Conservation (phyloP, 2,113 vertebrate species). For the Chascanopsetta lugubris region DNA sequence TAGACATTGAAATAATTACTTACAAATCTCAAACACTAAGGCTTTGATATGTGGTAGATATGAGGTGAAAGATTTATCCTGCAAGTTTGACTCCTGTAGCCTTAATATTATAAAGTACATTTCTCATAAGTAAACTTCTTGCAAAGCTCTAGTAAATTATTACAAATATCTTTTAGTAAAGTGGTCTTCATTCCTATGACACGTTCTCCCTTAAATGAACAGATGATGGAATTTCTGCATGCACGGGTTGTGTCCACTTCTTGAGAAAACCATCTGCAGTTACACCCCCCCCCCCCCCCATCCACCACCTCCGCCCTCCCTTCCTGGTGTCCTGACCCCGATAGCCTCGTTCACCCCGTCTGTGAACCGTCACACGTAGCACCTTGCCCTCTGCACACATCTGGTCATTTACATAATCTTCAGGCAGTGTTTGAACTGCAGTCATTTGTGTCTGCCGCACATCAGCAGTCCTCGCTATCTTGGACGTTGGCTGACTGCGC, state of each 20-base stretch:
- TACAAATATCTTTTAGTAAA: not conserved
- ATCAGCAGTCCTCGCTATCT: constrained; percentile 29
- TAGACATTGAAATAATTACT: too few species aligned
- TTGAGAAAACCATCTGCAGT: not conserved
- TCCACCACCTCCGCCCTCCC: too few species aligned
- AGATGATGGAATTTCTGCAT: not conserved
- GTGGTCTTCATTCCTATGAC: not conserved
- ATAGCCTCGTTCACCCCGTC: constrained; percentile 11
- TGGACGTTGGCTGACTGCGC: not conserved
- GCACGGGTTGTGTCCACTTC: not conserved
- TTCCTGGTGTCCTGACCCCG: not conserved
- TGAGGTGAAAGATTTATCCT: not conserved
- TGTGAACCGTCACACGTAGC: not conserved
- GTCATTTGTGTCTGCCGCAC: not conserved
- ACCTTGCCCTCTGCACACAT: constrained; percentile 18
- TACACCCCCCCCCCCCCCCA: not conserved
- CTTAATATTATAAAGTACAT: too few species aligned
- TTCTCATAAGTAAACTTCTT: too few species aligned
- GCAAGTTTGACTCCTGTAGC: too few species aligned
- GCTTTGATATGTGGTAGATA: too few species aligned
- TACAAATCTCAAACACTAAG: too few species aligned
- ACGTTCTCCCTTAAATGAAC: not conserved
- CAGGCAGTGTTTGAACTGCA: constrained; percentile 19
- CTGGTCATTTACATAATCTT: constrained; percentile 24
- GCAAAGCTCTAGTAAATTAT: too few species aligned